Base-by-base conservation (phyloP, 2,888 invertebrate species). In the Drosophila anomalipes region DNA sequence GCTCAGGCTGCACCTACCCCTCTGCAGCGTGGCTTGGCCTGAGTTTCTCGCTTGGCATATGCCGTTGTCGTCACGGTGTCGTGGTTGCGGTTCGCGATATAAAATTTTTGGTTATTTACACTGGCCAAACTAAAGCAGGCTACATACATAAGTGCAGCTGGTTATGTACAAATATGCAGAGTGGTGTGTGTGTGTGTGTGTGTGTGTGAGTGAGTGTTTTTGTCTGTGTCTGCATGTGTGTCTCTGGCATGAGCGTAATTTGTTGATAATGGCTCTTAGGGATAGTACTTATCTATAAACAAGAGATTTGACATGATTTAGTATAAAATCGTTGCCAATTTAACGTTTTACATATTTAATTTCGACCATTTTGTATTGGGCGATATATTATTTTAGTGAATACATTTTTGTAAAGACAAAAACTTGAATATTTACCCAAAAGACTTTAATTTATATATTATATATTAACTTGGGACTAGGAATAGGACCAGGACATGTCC, bases 41-140 rank as follows among this genome's bases (percentile, higher is more conserved):
- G 51, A 30, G 26, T n/a, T 32, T 69, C 44, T 60, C 81, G 32
- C 70, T 41, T 68, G 76, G 59, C 89, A 83, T 76, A 74, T 86
- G 89, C 76, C 73, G 71, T 69, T 82, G 77, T 77, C 77, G 89
- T 87, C 89, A 86, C 86, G 88, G 84, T 90, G 83, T 86, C 79
- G 89, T 84, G 90, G 87, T 82, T 90, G 74, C 72, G 84, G 74
- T 61, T 67, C 79, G 79, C 82, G 74, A 86, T 84, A 78, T 83
- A 84, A 47, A 69, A 84, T 86, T 90, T 83, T 89, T 63, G 87
- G 85, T 76, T 82, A 89, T 89, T 85, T 82, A 82, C 82, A 79
- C 74, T 73, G 65, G 53, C 53, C 77, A 65, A 64, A 67, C 53
- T 69, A 74, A 73, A 74, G 80, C 68, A 54, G 62, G 54, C 78